Evolutionary conservation across 2,797 vertebrate species (phyloP), one percentile per base, ranked within the genome.

Genomic region (Parambassis ranga): DNA sequence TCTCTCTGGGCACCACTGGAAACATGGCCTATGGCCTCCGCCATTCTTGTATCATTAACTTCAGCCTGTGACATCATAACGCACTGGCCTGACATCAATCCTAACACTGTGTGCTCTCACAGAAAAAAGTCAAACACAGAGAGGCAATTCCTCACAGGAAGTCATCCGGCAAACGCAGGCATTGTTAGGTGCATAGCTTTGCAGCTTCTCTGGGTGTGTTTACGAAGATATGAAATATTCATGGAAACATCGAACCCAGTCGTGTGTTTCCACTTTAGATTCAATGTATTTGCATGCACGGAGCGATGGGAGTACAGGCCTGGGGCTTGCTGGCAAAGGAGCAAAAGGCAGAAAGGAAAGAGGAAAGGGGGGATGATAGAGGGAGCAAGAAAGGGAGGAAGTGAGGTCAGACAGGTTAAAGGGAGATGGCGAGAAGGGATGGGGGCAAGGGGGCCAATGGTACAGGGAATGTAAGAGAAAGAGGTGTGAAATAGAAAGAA

Each of bases 51-150:
- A 69, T 88, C 85, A 90, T 88, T 89, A 87, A 90, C 88, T 87
- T 76, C 77, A 81, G 79, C 67, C 71, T 27, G 76, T 91, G 89
- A 91, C 90, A 90, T 92, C 90, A 89, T 87, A 82, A 86, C 81
- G 50, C 65, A 26, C 74, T 61, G 68, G 76, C 71, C 87, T 70
- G 81, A 83, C 89, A 91, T 90, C 83, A 81, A 83, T 83, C 81
- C 83, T 48, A 56, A 79, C 79, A 56, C 83, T 38, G 52, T 30
- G 48, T 3, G 60, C 63, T 51, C 67, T 67, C 71, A 79, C 74
- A 75, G 18, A 22, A 22, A 81, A 75, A 79, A 80, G 65, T 73
- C 49, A 28, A 83, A 79, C 4, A 8, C 32, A 36, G 48, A 24
- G 43, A 70, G 44, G 71, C 67, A n/a, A 76, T 71, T 77, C 74